A percentile compares a stretch with the other conserved stretches of the same genome.
phyloP scores from a whole-genome alignment of 2,888 invertebrate genomes.

The Eurois occulta region DNA sequence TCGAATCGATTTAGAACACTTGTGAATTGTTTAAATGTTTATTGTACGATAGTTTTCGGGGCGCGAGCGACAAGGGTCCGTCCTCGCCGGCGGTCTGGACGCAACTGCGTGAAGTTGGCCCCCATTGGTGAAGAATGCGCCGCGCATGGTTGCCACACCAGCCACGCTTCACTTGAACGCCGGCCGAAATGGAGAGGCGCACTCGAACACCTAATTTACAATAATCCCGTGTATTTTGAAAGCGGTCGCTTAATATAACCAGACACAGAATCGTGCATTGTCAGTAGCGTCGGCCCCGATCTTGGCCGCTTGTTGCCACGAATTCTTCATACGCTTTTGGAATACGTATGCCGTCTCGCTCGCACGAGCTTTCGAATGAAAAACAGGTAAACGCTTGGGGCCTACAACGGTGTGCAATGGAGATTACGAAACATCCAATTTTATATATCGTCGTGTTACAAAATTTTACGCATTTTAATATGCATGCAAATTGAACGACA shows the following conservation, averaged over 20 bases:
- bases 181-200: conserved; percentile 82
- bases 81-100: conserved; percentile 80
- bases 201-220: conserved; percentile 77
- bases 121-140: conserved; percentile 89
- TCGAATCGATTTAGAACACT: conserved; percentile 81
- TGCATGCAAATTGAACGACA: conserved; percentile 70
- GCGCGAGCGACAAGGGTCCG: conserved; percentile 81
- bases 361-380: conserved; percentile 81
- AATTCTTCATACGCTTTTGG: conserved; percentile 85
- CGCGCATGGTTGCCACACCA: conserved; percentile 89
- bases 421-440: conserved; percentile 73
- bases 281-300: conserved; percentile 87
- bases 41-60: conserved; percentile 85
- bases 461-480: conserved; percentile 77
- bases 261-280: conserved; percentile 89
- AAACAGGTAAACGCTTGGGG: conserved; percentile 86
- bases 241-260: conserved; percentile 85
- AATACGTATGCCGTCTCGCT: conserved; percentile 83
- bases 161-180: conserved; percentile 82
- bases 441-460: conserved; percentile 73
- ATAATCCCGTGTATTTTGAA: conserved; percentile 77
- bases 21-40: conserved; percentile 84
- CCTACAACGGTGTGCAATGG: conserved; percentile 78
- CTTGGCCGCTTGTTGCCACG: conserved; percentile 83
- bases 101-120: conserved; percentile 88